A percentile compares a stretch with the other conserved stretches of the same genome.
These are phyloP conservation scores for Coendou prehensilis DNA, from an alignment of 2,797 vertebrate genomes.

Conservation along the genomic window DNA sequence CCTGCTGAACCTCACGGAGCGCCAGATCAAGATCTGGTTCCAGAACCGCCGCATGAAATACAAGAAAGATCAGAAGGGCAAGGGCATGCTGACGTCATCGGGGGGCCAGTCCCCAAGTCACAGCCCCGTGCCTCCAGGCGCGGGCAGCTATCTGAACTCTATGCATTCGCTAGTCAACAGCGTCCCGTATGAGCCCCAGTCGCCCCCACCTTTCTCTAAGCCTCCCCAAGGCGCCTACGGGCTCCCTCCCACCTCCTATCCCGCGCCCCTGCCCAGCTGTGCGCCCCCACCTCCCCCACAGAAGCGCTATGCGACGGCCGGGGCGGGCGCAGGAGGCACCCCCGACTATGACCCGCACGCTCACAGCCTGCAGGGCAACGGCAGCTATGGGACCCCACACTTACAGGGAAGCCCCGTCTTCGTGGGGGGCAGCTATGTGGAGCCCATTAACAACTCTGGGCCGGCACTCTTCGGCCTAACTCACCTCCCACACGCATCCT, in stretches of 20 bases:
- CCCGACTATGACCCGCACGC: conserved; percentile 96
- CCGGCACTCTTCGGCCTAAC: conserved; percentile 97
- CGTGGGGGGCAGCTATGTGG: conserved; percentile 96
- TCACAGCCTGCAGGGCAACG: conserved; percentile 96
- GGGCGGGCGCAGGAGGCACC: conserved; percentile 94
- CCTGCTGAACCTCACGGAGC: conserved; percentile 98
- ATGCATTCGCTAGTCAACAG: conserved; percentile 99
- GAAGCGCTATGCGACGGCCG: conserved; percentile 95
- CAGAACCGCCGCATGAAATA: conserved; percentile 99
- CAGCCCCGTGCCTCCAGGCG: conserved; percentile 92
- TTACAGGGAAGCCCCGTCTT: conserved; percentile 98
- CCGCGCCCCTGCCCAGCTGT: conserved; percentile 94
- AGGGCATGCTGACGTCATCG: conserved; percentile 98
- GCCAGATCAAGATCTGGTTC: conserved; percentile 99
- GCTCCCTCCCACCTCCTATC: conserved; percentile 95
- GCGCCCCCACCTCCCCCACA: conserved; percentile 95
- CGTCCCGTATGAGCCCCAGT: conserved; percentile 96
- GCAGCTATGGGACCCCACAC: conserved; percentile 95
- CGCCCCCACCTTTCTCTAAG: conserved; percentile 96
- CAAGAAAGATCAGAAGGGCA: conserved; percentile 99
- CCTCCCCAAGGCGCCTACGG: conserved; percentile 95
- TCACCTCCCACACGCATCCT: conserved; percentile 95
- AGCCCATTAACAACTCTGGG: conserved; percentile 95
- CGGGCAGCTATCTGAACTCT: conserved; percentile 96
- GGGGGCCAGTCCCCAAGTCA: conserved; percentile 97